A percentile compares a stretch with the other conserved stretches of the same genome.
Evolutionary conservation across 2,113 vertebrate species (phyloP).

Genomic region (Dromaius novaehollandiae): DNA sequence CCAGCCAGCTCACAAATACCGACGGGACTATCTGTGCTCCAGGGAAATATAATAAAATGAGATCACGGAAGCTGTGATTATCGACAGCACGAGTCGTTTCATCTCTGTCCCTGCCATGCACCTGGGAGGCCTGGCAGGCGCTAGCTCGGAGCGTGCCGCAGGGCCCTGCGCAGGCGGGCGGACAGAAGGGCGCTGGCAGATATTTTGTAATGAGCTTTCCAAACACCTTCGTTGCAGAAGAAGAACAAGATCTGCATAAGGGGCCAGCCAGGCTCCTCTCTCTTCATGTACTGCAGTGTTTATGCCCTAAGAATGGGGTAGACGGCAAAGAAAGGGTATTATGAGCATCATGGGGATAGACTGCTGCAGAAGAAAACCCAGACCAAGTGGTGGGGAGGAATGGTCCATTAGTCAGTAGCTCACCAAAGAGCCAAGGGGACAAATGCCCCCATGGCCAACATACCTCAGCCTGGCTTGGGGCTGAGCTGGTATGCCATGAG

Average conservation of each 20-base stretch:
- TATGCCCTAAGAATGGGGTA: neutral
- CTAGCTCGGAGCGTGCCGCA: neutral
- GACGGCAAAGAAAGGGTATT: neutral
- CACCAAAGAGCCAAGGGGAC: neutral
- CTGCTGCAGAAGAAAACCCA: too few relatives aligned
- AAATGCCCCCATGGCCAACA: neutral
- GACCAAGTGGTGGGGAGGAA: neutral
- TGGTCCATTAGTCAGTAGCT: neutral
- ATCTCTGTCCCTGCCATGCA: neutral
- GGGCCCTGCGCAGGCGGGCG: rapidly evolving
- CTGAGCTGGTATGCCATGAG: neutral
- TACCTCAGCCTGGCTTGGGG: neutral
- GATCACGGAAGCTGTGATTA: neutral
- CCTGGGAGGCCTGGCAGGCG: neutral
- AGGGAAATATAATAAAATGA: rapidly evolving
- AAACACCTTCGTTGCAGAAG: neutral
- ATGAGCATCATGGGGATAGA: too few relatives aligned
- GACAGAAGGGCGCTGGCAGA: neutral
- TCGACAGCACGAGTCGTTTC: neutral
- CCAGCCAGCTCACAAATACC: rapidly evolving
- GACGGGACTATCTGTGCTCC: neutral
- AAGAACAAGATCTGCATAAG: neutral
- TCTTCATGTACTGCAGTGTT: neutral
- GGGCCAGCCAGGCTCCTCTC: neutral
- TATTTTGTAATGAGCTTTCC: neutral